Conservation (phyloP, 1,140 invertebrate species). For the Dinoponera quadriceps region DNA sequence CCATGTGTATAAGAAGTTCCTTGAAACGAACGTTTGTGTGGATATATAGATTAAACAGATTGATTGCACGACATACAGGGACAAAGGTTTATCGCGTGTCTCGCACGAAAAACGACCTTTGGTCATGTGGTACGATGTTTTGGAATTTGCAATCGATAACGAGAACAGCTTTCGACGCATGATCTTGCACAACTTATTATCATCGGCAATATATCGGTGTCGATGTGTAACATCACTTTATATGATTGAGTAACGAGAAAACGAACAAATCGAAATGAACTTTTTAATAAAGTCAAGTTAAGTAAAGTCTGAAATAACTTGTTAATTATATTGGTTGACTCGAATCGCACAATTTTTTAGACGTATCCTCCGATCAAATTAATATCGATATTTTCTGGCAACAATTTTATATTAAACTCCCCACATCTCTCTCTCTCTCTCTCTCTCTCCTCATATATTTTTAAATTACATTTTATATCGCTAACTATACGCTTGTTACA, state of each 20-base stretch:
- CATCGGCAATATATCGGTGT: slow-evolving; percentile 34
- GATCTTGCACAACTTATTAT: slow-evolving; percentile 80
- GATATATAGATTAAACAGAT: slow-evolving; percentile 1
- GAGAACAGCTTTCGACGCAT: slow-evolving; percentile 69
- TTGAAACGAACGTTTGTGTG: neutral
- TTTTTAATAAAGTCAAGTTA: neutral
- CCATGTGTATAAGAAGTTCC: neutral
- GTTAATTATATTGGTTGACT: no score
- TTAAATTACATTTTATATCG: neutral
- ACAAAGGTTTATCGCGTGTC: slow-evolving; percentile 65
- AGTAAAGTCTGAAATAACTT: no score
- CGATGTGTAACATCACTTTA: neutral
- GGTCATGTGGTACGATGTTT: slow-evolving; percentile 75
- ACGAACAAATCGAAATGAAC: slow-evolving; percentile 2
- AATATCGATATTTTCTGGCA: no score
- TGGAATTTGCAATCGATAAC: slow-evolving; percentile 74
- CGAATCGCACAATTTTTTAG: no score
- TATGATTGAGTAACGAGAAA: neutral
- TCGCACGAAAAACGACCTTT: slow-evolving; percentile 81
- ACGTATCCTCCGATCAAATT: no score
- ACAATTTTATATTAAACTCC: no score
- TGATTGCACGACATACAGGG: neutral
- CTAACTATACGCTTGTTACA: neutral
- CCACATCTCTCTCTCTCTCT: no score
- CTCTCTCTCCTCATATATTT: neutral